Conservation (phyloP, 2,888 invertebrate genomes). For the Cremastinae sp. region DNA sequence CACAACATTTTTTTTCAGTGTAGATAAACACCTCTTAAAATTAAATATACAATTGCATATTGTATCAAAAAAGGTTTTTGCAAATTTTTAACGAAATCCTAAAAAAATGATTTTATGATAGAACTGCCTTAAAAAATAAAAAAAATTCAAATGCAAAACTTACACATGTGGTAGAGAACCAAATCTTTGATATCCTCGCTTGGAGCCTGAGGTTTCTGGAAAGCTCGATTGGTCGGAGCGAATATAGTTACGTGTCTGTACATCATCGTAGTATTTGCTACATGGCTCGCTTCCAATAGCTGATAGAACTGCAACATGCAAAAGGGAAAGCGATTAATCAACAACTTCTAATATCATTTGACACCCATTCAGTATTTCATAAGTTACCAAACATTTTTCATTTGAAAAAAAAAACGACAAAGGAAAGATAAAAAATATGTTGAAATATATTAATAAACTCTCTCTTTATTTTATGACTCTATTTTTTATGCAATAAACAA, state of each 20-base stretch:
- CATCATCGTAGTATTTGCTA: constrained; percentile 88
- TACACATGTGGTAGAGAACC: constrained; percentile 92
- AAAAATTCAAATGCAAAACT: constrained; percentile 79
- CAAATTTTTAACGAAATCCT: no score
- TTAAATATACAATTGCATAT: no score
- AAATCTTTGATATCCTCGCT: constrained; percentile 82
- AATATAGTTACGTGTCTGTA: constrained; percentile 92
- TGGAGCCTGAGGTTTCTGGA: constrained; percentile 86
- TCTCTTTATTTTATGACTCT: no score
- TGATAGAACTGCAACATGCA: constrained; percentile 88
- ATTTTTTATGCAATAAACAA: no score
- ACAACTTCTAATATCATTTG: background rate
- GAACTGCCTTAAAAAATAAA: no score
- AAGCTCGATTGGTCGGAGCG: constrained; percentile 93
- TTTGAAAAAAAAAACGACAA: background rate
- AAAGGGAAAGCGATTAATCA: constrained; percentile 51
- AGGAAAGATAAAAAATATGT: background rate
- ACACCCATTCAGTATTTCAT: background rate
- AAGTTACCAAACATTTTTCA: background rate
- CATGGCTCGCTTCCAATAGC: constrained; percentile 86
- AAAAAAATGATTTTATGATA: no score
- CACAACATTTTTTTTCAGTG: no score
- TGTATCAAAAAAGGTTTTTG: no score
- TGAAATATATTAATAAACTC: no score
- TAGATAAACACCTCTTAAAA: no score